Evolutionary conservation across 2,797 vertebrate genomes (phyloP).

Genomic region (Garrulus glandarius): DNA sequence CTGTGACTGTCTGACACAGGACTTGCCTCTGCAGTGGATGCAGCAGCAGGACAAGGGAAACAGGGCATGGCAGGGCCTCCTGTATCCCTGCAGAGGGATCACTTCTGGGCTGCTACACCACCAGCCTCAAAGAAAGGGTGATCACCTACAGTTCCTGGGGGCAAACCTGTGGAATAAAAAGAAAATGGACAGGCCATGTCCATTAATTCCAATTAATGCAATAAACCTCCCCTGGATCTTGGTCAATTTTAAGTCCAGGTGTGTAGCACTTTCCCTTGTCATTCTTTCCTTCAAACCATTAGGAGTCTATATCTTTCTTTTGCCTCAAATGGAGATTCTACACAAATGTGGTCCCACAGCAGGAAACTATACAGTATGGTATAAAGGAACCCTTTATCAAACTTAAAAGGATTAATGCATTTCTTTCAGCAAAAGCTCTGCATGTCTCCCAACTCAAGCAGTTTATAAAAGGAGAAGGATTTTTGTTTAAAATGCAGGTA

Average conservation of each 20-base stretch:
- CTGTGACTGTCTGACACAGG: not conserved
- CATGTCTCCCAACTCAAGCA: constrained; percentile 42
- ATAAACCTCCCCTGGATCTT: not conserved
- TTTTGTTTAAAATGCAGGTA: constrained; percentile 56
- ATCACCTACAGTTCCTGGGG: not conserved
- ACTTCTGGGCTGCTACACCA: not conserved
- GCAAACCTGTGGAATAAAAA: not conserved
- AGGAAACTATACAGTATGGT: not conserved
- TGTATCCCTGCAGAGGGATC: not conserved
- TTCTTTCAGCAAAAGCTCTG: constrained; percentile 58
- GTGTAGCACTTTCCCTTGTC: constrained; percentile 13
- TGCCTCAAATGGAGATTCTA: constrained; percentile 25
- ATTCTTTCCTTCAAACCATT: not conserved
- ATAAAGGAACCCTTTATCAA: constrained; percentile 50
- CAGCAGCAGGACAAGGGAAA: not conserved
- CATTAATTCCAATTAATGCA: constrained; percentile 8
- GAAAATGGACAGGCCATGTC: not conserved
- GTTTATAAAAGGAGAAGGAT: constrained; percentile 36
- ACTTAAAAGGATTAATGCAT: constrained; percentile 61
- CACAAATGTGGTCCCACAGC: constrained; percentile 48
- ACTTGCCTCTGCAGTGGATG: not conserved
- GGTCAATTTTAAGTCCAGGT: not conserved
- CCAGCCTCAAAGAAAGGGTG: not conserved
- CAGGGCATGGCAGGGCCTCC: not conserved
- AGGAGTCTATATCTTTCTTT: not conserved